Base-by-base conservation (phyloP, 2,888 invertebrate species). In the Phrixothrix hirtus region DNA sequence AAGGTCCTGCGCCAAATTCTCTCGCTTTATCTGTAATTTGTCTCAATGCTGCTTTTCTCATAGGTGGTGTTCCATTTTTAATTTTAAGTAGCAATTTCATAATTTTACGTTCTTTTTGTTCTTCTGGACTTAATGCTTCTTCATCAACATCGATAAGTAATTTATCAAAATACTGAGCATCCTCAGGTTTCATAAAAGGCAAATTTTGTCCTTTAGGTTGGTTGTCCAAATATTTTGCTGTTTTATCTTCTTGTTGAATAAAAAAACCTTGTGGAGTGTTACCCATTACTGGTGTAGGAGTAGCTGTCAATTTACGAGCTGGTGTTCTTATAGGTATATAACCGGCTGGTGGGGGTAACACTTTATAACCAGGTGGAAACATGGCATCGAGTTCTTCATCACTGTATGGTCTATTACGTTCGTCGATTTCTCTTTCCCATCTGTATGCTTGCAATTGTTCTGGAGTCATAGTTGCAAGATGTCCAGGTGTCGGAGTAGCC, bases 121-220 rank as follows among this genome's bases (percentile, higher is more conserved):
- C 99, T 68, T 99, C 98, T 0, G 97, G 95, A 41, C 92, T 89
- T 27, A 98, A 81, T 0, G 89, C 78, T 69, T 97, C 96, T 78
- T 99, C 99, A 75, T 99, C 99, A 16, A 99, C 97, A 72, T 99
- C 99, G 44, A 95, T 87, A 61, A 99, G 81, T 58, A 99, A 81
- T 77, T 99, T 99, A 77, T 99, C 99, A 77, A 99, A 99, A 78
- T 99, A 99, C 78, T 99, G 99, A 34, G 99, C 96, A 78, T 97
- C 97, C 77, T 99, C 99, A 0, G 99, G 99, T 76, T 99, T 99
- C 88, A 99, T 92, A 74, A 99, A 95, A 10, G 99, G 99, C 64
- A 99, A 81, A 78, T 98, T 98, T 67, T 83, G 82, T 0, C 90
- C 91, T 76, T 96, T 97, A 1, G 99, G 99, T 78, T 99, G 99